phyloP scores from a whole-genome alignment of 2,113 vertebrate genomes.

The Bucco capensis region DNA sequence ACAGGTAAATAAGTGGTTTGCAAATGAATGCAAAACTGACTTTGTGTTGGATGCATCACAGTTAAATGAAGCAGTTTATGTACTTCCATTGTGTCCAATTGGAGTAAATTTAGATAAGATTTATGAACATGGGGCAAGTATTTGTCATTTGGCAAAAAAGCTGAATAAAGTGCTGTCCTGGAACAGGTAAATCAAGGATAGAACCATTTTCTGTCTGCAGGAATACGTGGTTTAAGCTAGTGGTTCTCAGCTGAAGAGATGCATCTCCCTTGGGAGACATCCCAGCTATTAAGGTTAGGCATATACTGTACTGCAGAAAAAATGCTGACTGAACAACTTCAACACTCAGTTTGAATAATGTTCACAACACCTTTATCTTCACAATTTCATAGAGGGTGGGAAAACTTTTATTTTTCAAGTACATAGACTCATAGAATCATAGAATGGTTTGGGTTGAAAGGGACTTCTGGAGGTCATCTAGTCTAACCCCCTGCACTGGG shows the following conservation, averaged over 20 bases:
- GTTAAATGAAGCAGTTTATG: not conserved
- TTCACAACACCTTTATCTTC: not conserved
- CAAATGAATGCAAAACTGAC: not conserved
- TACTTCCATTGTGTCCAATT: not conserved
- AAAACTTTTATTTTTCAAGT: not conserved
- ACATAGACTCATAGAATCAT: no score
- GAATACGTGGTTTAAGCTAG: not conserved
- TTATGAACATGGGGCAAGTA: not conserved
- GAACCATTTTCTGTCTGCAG: not conserved
- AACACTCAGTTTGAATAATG: not conserved
- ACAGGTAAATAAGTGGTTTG: not conserved
- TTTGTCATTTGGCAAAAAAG: not conserved
- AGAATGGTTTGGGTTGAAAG: no score
- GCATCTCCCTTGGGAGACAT: not conserved
- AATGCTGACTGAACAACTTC: not conserved
- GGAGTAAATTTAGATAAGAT: not conserved
- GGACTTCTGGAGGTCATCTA: no score
- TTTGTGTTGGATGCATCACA: not conserved
- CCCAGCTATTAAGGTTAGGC: not conserved
- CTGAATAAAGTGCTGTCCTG: not conserved
- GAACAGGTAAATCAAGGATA: not conserved
- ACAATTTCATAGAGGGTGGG: not conserved
- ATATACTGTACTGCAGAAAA: not conserved
- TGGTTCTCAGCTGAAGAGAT: not conserved
- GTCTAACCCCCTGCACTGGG: no score